These are phyloP conservation scores for Microdon myrmicae DNA, from an alignment of 2,888 invertebrate species.

Conservation along the genomic window DNA sequence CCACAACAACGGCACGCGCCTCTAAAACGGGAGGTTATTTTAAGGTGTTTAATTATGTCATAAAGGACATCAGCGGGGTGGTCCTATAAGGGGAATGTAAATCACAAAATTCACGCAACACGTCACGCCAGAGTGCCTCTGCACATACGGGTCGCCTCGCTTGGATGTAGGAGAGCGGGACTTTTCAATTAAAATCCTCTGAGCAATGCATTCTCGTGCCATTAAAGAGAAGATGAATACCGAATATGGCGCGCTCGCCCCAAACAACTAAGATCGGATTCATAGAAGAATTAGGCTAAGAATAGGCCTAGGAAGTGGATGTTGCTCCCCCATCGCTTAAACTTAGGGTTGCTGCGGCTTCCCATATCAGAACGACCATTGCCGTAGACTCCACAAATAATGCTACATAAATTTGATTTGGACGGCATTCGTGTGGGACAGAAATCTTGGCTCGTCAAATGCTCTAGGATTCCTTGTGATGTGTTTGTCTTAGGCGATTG, in stretches of 20 bases:
- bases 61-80: slow-evolving; percentile 14
- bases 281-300: slow-evolving; percentile 9
- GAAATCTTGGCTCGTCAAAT: too few species aligned
- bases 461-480: too few species aligned
- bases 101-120: slow-evolving; percentile 2
- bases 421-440: slow-evolving; percentile 12
- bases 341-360: too few species aligned
- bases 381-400: slow-evolving; percentile 25
- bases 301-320: slow-evolving; percentile 8
- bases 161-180: slow-evolving; percentile 13
- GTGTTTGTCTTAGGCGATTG: too few species aligned
- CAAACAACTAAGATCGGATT: slow-evolving; percentile 8
- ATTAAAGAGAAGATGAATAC: slow-evolving; percentile 32
- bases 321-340: too few species aligned
- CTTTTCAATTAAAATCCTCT: slow-evolving; percentile 50
- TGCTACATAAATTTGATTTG: slow-evolving; percentile 44
- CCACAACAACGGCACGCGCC: slow-evolving; percentile 4
- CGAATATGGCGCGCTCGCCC: slow-evolving; percentile 13
- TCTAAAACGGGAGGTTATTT: slow-evolving; percentile 39
- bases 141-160: too few species aligned
- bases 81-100: slow-evolving; percentile 3
- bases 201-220: slow-evolving; percentile 39
- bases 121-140: background rate
- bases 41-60: slow-evolving; percentile 45
- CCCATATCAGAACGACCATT: slow-evolving; percentile 3